Evolutionary conservation across 2,888 invertebrate genomes (phyloP), one percentile per base, ranked within the genome.

Genomic region (Chaetogeoica ovagalla): DNA sequence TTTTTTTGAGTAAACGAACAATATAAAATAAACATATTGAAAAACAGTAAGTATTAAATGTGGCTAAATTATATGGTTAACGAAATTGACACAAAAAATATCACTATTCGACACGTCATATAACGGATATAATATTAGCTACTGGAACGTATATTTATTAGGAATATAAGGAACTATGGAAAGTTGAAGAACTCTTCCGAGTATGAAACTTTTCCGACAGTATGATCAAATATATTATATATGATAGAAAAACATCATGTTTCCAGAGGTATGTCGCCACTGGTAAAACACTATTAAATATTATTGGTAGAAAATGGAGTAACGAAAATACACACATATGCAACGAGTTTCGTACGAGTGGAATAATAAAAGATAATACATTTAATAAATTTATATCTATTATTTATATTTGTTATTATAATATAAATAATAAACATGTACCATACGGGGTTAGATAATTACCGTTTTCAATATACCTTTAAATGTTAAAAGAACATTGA

Each of bases 201-300:
- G 48, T 48, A 9, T 13, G 13, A 48, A 19, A 71, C 39, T 59
- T 59, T 71, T 15, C 21, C 17, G 39, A 15, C 55, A 71, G 37
- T n/a, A 59, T 71, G 39, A 71, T 48, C 59, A 30, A 30, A 57
- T 21, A 7, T 52, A 21, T 39, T 39, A 39, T 71, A 21, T 59
- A 39, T 15, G 57, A 48, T 48, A 13, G 3, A 6, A 48, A 48
- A 3, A 57, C 21, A 9, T n/a, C 52, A 59, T 57, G 57, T 59
- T 59, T 59, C 17, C 21, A 19, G 7, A 59, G 39, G 57, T 21
- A 39, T 71, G 57, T 57, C 70, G 57, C 57, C 57, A 39, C 57
- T 9, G 17, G 21, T 59, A 59, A 17, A 71, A 71, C 39, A 9
- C 37, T 37, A 17, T 71, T 21, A 59, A 71, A 71, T 57, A 57